Evolutionary conservation across 2,888 invertebrate species (phyloP).

Genomic region (Limenitis camilla): DNA sequence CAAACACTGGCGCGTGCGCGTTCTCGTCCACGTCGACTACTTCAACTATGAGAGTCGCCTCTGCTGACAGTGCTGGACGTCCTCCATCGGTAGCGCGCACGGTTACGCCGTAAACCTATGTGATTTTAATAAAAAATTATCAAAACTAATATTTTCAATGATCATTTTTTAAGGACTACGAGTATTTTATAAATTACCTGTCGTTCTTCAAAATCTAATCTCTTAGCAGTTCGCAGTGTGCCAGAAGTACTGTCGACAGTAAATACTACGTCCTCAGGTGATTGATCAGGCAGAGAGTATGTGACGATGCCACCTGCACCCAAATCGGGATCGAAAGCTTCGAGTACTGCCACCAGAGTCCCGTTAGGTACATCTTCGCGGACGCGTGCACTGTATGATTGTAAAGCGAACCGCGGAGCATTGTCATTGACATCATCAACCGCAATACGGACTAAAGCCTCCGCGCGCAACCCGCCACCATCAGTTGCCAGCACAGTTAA

Average conservation of each 20-base stretch:
- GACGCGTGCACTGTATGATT: slow-evolving; percentile 85
- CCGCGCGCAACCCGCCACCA: slow-evolving; percentile 83
- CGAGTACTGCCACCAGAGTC: slow-evolving; percentile 88
- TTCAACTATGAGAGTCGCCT: slow-evolving; percentile 87
- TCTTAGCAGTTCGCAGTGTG: slow-evolving; percentile 84
- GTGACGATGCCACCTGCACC: slow-evolving; percentile 86
- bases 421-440: slow-evolving; percentile 95
- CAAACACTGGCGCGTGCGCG: slow-evolving; percentile 86
- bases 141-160: neutral
- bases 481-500: slow-evolving; percentile 86
- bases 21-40: slow-evolving; percentile 97
- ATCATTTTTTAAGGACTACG: neutral
- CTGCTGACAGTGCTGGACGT: slow-evolving; percentile 84
- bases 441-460: slow-evolving; percentile 86
- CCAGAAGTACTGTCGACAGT: slow-evolving; percentile 90
- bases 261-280: slow-evolving; percentile 81
- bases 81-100: slow-evolving; percentile 91
- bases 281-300: slow-evolving; percentile 84
- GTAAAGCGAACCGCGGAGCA: slow-evolving; percentile 85
- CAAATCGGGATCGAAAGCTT: slow-evolving; percentile 87
- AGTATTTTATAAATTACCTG: slow-evolving; percentile 60
- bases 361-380: slow-evolving; percentile 94
- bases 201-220: slow-evolving; percentile 90
- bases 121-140: neutral
- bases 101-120: slow-evolving; percentile 85